Evolutionary conservation across 2,113 vertebrate genomes (phyloP).

Genomic region (Gorsachius goisagi): DNA sequence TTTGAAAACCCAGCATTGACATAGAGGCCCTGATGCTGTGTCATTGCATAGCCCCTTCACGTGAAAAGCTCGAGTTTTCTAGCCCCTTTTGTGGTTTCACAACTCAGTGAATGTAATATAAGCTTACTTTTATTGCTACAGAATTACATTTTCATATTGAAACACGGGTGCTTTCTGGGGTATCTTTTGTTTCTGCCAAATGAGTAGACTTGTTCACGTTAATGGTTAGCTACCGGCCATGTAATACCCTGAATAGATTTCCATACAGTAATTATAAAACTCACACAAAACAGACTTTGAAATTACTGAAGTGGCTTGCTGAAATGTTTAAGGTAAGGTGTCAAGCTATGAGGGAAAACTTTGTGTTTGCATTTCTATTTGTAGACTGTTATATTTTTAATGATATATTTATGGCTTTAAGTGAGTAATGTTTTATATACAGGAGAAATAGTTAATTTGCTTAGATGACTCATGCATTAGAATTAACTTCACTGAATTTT

Average conservation of each 20-base stretch:
- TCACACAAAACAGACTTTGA: background rate
- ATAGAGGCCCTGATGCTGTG: background rate
- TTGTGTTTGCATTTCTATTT: slow-evolving; percentile 9
- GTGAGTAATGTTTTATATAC: slow-evolving; percentile 23
- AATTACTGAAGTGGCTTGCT: background rate
- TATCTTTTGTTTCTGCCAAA: background rate
- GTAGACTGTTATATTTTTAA: background rate
- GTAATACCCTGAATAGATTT: background rate
- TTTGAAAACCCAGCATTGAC: background rate
- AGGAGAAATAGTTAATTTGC: slow-evolving; percentile 26
- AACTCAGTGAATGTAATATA: background rate
- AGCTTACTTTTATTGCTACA: background rate
- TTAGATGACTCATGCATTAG: slow-evolving; percentile 23
- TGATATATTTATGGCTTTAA: slow-evolving; percentile 14
- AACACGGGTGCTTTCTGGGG: background rate
- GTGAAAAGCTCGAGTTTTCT: background rate
- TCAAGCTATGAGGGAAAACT: background rate
- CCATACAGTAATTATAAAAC: background rate
- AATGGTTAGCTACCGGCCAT: background rate
- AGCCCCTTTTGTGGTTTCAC: background rate
- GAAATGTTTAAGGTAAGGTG: background rate
- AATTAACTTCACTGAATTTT: background rate
- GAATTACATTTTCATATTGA: background rate
- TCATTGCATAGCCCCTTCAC: background rate
- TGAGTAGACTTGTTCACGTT: background rate